These are phyloP conservation scores for Anomalospiza imberbis DNA, from an alignment of 2,797 vertebrate species.

Conservation along the genomic window DNA sequence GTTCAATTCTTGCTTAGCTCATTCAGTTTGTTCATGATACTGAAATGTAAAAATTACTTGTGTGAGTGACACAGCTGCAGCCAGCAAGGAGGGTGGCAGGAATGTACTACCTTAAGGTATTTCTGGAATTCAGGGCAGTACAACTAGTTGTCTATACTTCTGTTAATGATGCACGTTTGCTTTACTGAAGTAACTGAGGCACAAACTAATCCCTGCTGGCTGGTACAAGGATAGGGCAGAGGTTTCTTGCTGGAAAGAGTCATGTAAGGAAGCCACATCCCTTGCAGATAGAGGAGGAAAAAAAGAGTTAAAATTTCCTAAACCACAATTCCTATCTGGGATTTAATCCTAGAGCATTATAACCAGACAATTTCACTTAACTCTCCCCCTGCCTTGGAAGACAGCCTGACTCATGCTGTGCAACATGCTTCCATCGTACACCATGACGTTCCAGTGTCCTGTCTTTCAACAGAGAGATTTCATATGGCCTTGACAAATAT, in stretches of 20 bases:
- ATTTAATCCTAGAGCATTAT: neutral
- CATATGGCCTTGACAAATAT: neutral
- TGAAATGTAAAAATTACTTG: neutral
- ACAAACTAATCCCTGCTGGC: neutral
- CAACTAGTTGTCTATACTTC: neutral
- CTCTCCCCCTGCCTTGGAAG: neutral
- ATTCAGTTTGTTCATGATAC: neutral
- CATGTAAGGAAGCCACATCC: neutral
- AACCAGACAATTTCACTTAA: neutral
- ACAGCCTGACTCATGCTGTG: neutral
- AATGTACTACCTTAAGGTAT: neutral
- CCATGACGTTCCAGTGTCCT: neutral
- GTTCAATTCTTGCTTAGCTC: neutral
- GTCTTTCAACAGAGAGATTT: neutral
- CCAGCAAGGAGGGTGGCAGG: neutral
- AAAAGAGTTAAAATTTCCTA: neutral
- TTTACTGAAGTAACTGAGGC: neutral
- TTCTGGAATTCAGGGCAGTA: neutral
- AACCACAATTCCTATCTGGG: neutral
- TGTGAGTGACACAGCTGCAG: neutral
- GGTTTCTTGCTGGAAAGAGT: neutral
- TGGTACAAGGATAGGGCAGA: neutral
- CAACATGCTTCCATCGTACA: rapidly evolving
- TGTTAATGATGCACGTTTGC: neutral
- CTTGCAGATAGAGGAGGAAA: neutral